Percentiles rank a stretch among this genome's conserved stretches.
Evolutionary conservation across 2,113 vertebrate genomes (phyloP).

Genomic region (Chrysochloris asiatica): DNA sequence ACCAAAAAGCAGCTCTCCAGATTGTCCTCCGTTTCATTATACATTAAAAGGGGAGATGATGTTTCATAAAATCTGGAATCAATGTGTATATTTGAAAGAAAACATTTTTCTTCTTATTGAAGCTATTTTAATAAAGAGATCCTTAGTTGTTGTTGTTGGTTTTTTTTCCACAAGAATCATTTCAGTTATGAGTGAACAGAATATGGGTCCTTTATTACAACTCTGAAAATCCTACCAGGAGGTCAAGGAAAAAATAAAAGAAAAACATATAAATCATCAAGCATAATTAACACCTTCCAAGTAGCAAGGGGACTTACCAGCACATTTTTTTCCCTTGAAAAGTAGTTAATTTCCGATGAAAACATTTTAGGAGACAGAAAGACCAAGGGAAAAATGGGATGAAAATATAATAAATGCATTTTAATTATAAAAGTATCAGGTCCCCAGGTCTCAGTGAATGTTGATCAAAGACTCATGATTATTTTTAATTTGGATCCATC

Average conservation of each 20-base stretch:
- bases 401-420: conserved; percentile 16
- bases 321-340: conserved; percentile 26
- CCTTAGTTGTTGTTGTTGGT: neutral
- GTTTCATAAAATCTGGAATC: conserved; percentile 42
- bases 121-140: conserved; percentile 46
- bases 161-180: conserved; percentile 37
- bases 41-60: neutral
- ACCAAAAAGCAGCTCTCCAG: conserved; percentile 17
- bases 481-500: neutral
- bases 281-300: conserved; percentile 17
- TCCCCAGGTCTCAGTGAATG: neutral
- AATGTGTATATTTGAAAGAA: conserved; percentile 52
- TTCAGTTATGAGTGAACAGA: conserved; percentile 27
- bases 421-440: conserved; percentile 43
- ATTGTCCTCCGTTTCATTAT: conserved; percentile 23
- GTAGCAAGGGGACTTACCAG: neutral
- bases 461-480: neutral
- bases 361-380: conserved; percentile 35
- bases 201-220: conserved; percentile 11
- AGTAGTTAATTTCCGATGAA: conserved; percentile 46
- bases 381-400: conserved; percentile 20
- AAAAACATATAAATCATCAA: conserved; percentile 11
- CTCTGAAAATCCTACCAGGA: conserved; percentile 13
- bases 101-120: conserved; percentile 39
- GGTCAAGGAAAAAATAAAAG: conserved; percentile 8